Conservation (phyloP, 2,888 invertebrate species). For the Lomographa bimaculata region DNA sequence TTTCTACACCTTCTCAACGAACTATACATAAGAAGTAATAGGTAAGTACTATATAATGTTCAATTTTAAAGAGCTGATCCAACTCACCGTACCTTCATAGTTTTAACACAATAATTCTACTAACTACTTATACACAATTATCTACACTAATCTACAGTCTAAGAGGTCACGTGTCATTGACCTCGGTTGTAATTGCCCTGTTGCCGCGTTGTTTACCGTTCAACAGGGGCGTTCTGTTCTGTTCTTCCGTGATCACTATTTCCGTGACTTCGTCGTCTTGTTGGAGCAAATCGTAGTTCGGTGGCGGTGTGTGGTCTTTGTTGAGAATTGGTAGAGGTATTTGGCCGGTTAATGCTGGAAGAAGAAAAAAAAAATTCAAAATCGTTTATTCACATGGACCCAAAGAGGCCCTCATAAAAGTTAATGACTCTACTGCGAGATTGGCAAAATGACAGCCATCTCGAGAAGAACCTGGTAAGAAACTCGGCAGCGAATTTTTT, state of each 20-base stretch:
- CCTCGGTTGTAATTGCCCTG: conserved; percentile 36
- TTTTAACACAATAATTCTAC: conserved; percentile 7
- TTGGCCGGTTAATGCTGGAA: conserved; percentile 68
- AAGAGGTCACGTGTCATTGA: conserved; percentile 53
- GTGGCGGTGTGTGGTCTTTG: conserved; percentile 57
- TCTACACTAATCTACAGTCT: conserved; percentile 14
- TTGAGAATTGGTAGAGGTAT: conserved; percentile 57
- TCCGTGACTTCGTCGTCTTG: conserved; percentile 60
- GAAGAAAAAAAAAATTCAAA: conserved; percentile 25
- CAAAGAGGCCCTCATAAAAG: no score
- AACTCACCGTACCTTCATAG: no score
- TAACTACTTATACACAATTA: conserved; percentile 11
- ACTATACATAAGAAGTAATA: no score
- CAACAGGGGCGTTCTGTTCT: conserved; percentile 47
- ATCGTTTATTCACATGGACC: no score
- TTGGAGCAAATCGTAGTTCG: conserved; percentile 60
- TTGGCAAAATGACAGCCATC: no score
- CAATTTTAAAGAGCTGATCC: no score
- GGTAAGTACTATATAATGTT: no score
- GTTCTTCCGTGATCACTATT: conserved; percentile 57
- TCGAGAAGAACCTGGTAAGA: no score
- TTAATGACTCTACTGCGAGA: no score
- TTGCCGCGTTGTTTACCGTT: conserved; percentile 34
- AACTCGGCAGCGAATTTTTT: no score
- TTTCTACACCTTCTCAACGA: no score